Evolutionary conservation across 2,113 vertebrate genomes (phyloP).

Genomic region (Salvelinus namaycush): DNA sequence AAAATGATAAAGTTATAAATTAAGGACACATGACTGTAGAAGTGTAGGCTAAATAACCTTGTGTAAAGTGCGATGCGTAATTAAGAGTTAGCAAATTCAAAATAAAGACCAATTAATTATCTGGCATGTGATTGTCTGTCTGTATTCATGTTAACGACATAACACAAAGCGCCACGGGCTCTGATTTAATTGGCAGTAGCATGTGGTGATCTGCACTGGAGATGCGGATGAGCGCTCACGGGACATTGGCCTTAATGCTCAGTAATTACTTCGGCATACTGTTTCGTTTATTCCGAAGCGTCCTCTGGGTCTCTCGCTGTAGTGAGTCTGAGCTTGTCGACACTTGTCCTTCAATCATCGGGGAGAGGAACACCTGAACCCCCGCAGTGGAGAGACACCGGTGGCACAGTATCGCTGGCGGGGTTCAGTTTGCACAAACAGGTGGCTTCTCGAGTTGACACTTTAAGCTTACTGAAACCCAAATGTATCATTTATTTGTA

Average conservation of each 20-base stretch:
- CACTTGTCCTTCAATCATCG: constrained; percentile 64
- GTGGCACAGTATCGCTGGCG: background rate
- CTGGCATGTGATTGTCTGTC: background rate
- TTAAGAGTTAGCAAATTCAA: too few species aligned
- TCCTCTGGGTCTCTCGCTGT: constrained; percentile 60
- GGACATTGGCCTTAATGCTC: background rate
- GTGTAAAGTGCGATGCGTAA: too few species aligned
- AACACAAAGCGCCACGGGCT: constrained; percentile 45
- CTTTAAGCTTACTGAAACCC: background rate
- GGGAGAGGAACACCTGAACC: constrained; percentile 56
- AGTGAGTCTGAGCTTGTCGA: constrained; percentile 62
- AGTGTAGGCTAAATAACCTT: too few species aligned
- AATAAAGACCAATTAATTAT: too few species aligned
- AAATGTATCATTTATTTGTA: too few species aligned
- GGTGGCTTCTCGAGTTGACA: background rate
- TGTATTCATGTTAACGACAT: background rate
- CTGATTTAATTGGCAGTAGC: constrained; percentile 59
- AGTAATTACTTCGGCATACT: constrained; percentile 32
- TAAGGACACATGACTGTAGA: background rate
- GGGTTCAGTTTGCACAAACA: background rate
- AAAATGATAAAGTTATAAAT: too few species aligned
- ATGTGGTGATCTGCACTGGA: constrained; percentile 46
- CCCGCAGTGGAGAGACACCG: constrained; percentile 10
- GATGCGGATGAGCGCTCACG: constrained; percentile 24
- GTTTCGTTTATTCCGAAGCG: constrained; percentile 26